phyloP scores from a whole-genome alignment of 1,140 invertebrate species.

The Danaus melanippus region DNA sequence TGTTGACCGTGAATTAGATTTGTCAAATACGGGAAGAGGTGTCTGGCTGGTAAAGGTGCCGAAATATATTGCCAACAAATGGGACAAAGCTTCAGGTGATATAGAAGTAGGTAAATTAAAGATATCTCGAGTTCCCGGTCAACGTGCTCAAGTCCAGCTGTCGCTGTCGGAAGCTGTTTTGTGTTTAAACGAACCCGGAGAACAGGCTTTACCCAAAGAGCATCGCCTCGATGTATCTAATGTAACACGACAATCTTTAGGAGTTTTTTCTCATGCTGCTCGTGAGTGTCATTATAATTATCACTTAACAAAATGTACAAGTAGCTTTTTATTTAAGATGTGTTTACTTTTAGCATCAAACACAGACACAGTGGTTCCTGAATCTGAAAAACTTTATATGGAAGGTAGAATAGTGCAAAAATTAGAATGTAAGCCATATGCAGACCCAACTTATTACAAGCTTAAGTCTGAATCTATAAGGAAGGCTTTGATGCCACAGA shows the following conservation, averaged over 20 bases:
- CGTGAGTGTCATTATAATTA: constrained; percentile 69
- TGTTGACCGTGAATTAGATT: constrained; percentile 84
- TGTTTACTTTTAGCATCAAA: constrained; percentile 64
- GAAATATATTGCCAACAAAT: constrained; percentile 94
- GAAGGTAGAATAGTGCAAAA: constrained; percentile 96
- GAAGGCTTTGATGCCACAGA: constrained; percentile 84
- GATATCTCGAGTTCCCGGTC: constrained; percentile 72
- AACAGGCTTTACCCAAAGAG: constrained; percentile 87
- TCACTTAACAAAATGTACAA: background rate
- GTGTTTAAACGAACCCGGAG: constrained; percentile 78
- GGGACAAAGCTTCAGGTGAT: constrained; percentile 85
- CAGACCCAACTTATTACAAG: constrained; percentile 90
- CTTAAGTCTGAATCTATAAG: constrained; percentile 89
- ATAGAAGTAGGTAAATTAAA: constrained; percentile 75
- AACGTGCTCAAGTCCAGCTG: constrained; percentile 73
- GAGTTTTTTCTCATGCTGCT: constrained; percentile 87
- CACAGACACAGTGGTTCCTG: constrained; percentile 78
- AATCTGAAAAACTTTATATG: constrained; percentile 88
- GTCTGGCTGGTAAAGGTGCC: constrained; percentile 98
- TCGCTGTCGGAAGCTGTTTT: constrained; percentile 75
- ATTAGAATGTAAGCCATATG: constrained; percentile 92
- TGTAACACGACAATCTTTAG: constrained; percentile 89
- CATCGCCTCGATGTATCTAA: constrained; percentile 92
- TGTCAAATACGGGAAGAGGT: constrained; percentile 88
- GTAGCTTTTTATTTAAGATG: background rate